Evolutionary conservation across 2,113 vertebrate species (phyloP).

Genomic region (Oxyura jamaicensis): DNA sequence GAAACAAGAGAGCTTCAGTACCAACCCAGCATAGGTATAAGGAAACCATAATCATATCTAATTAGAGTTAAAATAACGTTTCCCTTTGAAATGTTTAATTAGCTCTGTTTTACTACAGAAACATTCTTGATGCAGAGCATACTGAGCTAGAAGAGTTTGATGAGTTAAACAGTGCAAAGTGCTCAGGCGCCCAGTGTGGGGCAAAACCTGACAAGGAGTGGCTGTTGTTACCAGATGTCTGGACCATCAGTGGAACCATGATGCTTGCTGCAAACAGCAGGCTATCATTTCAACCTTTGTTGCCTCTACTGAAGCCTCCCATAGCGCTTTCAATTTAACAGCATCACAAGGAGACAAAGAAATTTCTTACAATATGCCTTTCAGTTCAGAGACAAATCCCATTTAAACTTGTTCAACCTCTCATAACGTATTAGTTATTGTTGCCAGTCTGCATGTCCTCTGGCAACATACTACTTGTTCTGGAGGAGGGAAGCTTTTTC

Average conservation of each 20-base stretch:
- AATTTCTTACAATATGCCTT: slow-evolving; percentile 76
- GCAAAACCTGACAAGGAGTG: slow-evolving; percentile 75
- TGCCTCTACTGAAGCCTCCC: slow-evolving; percentile 72
- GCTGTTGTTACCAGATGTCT: slow-evolving; percentile 77
- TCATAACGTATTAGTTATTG: slow-evolving; percentile 73
- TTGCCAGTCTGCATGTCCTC: slow-evolving; percentile 65
- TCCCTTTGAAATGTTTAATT: slow-evolving; percentile 86
- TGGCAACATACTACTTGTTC: slow-evolving; percentile 59
- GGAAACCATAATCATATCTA: slow-evolving; percentile 81
- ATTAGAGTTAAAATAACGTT: slow-evolving; percentile 85
- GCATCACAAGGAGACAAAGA: slow-evolving; percentile 77
- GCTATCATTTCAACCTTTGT: slow-evolving; percentile 77
- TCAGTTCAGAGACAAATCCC: slow-evolving; percentile 73
- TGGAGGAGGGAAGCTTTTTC: slow-evolving; percentile 38
- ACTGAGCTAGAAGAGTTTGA: slow-evolving; percentile 66
- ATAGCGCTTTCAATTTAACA: slow-evolving; percentile 77
- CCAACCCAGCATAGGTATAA: slow-evolving; percentile 37
- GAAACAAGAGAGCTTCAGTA: slow-evolving; percentile 45
- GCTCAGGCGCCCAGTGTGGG: slow-evolving; percentile 66
- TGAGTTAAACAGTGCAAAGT: slow-evolving; percentile 72
- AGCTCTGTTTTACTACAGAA: slow-evolving; percentile 83
- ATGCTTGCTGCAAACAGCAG: slow-evolving; percentile 78
- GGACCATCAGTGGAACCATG: slow-evolving; percentile 66
- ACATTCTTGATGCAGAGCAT: slow-evolving; percentile 74
- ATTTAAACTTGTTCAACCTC: slow-evolving; percentile 78